Evolutionary conservation across 2,113 vertebrate genomes (phyloP).

Genomic region (Piaya cayana): DNA sequence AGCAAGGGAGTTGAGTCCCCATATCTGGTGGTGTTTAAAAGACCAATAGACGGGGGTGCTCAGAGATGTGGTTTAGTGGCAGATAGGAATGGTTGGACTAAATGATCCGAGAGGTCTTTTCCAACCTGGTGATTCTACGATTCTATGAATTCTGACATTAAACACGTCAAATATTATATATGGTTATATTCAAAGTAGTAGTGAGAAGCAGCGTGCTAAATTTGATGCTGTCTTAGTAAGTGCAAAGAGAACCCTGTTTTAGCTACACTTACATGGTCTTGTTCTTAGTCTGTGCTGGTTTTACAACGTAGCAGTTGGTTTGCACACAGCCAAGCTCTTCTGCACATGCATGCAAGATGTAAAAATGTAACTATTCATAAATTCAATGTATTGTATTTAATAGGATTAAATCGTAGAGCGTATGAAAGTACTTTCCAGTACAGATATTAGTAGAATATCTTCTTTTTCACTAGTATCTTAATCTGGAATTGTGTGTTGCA

Average conservation of each 20-base stretch:
- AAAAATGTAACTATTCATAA: not conserved
- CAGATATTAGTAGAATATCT: not conserved
- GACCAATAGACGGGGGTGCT: too few species aligned
- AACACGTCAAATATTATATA: not conserved
- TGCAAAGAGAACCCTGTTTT: not conserved
- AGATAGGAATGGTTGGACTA: too few species aligned
- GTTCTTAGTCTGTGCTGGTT: not conserved
- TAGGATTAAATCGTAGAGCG: not conserved
- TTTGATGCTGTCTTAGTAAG: not conserved
- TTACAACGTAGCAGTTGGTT: not conserved
- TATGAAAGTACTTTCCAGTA: not conserved
- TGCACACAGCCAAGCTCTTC: not conserved
- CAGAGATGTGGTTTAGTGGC: too few species aligned
- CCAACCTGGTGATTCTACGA: too few species aligned
- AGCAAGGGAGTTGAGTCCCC: too few species aligned
- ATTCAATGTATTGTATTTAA: not conserved
- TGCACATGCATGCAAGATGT: not conserved
- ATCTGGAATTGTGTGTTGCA: not conserved
- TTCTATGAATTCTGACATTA: not conserved
- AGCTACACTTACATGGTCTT: accelerated
- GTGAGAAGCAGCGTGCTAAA: not conserved
- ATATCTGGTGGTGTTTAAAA: too few species aligned
- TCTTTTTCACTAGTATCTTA: not conserved
- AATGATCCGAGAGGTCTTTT: too few species aligned
- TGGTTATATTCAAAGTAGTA: not conserved